Conservation (phyloP, 2,113 vertebrate species). For the Tor tambroides region DNA sequence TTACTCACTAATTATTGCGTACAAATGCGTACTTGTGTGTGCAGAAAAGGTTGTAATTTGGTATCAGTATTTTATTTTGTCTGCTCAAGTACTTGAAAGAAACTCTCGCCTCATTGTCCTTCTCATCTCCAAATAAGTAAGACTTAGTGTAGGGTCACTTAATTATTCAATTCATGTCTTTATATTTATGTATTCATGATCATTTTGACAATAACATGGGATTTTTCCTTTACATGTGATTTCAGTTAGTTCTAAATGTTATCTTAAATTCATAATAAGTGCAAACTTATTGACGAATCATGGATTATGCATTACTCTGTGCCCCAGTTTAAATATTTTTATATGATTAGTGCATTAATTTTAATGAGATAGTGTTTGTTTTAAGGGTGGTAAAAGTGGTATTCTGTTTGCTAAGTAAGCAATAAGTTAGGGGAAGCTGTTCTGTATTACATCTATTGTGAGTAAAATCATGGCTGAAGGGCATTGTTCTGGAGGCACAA, state of each 20-base stretch:
- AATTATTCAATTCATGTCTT: neutral
- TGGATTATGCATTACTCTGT: conserved; percentile 8
- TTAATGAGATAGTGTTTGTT: neutral
- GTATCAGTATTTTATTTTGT: neutral
- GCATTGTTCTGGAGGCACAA: neutral
- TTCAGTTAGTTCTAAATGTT: neutral
- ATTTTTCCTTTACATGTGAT: neutral
- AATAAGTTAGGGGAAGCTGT: neutral
- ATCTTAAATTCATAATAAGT: neutral
- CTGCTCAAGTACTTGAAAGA: neutral
- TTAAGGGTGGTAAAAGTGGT: neutral
- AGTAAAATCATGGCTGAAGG: neutral
- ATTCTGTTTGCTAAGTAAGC: neutral
- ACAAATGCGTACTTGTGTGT: neutral
- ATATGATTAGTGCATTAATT: neutral
- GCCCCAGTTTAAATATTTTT: neutral
- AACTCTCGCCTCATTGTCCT: neutral
- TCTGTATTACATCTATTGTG: neutral
- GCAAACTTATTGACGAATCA: neutral
- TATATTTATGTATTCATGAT: neutral
- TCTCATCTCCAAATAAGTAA: neutral
- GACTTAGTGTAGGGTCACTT: neutral
- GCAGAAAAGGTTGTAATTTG: neutral
- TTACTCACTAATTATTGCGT: neutral
- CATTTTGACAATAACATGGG: neutral